Percentiles rank a stretch among this genome's conserved stretches.
phyloP scores from a whole-genome alignment of 53 echinoderm and acorn worm species.

The Hippasteria phrygiana region DNA sequence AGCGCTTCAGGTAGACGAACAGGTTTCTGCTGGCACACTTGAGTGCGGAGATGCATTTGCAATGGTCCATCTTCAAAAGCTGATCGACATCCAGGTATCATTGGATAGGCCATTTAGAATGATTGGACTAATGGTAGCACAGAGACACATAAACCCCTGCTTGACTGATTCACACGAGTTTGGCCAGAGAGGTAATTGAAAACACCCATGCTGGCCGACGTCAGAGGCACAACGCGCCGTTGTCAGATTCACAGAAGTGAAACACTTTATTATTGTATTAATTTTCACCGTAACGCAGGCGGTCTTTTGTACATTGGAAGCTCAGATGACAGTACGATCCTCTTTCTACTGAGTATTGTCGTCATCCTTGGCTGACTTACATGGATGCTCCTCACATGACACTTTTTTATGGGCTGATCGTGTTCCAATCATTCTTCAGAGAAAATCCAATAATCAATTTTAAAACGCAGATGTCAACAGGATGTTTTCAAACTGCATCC shows the following conservation, averaged over 20 bases:
- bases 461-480: not conserved
- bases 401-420: not conserved
- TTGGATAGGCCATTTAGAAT: not conserved
- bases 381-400: not conserved
- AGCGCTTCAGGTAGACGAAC: not conserved
- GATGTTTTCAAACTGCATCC: not conserved
- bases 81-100: not conserved
- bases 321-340: not conserved
- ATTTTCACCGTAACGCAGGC: not conserved
- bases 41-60: not conserved
- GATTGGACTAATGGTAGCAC: not conserved
- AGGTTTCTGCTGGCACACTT: not conserved
- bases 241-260: constrained; percentile 17
- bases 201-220: not conserved
- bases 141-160: not conserved
- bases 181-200: not conserved
- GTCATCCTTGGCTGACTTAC: not conserved
- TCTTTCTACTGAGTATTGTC: not conserved
- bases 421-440: not conserved
- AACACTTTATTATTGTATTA: not conserved
- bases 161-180: not conserved
- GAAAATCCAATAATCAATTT: not conserved
- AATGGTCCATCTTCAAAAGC: not conserved
- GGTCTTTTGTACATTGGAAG: not conserved
- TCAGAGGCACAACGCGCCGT: not conserved